A percentile compares a stretch with the other conserved stretches of the same genome.
phyloP scores from a whole-genome alignment of 2,113 vertebrate species.

The Lepidiolamprologus cunningtoni region DNA sequence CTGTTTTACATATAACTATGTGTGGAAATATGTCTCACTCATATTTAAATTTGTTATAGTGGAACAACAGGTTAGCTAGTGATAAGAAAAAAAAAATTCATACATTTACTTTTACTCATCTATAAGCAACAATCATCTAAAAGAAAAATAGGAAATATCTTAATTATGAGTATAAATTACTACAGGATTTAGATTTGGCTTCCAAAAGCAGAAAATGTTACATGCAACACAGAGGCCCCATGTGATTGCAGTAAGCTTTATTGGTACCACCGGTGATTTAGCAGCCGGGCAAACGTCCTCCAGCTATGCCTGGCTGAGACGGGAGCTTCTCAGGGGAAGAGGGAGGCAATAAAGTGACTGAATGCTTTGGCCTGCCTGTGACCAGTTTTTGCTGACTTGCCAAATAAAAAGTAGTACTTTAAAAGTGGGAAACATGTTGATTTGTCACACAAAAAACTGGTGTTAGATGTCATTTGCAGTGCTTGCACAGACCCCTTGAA shows the following conservation, averaged over 20 bases:
- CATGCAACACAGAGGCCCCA: neutral
- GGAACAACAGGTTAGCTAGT: neutral
- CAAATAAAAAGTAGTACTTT: neutral
- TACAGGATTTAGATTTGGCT: neutral
- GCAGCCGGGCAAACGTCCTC: neutral
- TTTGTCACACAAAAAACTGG: neutral
- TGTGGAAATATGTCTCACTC: neutral
- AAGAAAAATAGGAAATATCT: no score
- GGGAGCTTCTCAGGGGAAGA: neutral
- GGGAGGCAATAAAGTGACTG: neutral
- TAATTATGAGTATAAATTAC: neutral
- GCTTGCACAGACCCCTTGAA: neutral
- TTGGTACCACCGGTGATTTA: neutral
- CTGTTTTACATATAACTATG: neutral
- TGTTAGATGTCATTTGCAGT: neutral
- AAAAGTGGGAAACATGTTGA: neutral
- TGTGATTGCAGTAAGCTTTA: neutral
- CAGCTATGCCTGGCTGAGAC: neutral
- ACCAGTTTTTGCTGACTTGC: slow-evolving; percentile 2
- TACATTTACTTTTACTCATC: neutral
- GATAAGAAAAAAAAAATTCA: neutral
- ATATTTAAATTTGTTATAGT: neutral
- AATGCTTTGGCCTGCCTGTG: neutral
- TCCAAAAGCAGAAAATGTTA: neutral
- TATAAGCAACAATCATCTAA: neutral